These are phyloP conservation scores for Scaptomyza parva DNA, from an alignment of 2,888 invertebrate genomes.

Conservation along the genomic window DNA sequence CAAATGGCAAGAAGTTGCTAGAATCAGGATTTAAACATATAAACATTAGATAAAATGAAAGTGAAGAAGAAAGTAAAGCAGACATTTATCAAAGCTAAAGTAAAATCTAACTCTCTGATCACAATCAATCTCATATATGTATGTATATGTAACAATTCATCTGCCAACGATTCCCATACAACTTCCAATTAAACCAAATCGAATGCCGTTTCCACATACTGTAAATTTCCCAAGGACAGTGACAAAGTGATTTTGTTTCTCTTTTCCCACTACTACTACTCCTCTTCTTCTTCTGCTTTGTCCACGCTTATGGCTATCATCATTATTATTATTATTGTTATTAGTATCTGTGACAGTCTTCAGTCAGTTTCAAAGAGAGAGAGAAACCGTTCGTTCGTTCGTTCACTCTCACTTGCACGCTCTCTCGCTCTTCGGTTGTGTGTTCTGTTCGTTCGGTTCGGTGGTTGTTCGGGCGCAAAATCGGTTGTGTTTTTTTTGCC, in stretches of 20 bases:
- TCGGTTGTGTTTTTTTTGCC: slow-evolving; percentile 14
- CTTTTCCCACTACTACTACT: not conserved
- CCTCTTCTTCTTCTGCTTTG: slow-evolving; percentile 1
- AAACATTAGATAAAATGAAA: too few species aligned
- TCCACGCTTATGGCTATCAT: slow-evolving; percentile 26
- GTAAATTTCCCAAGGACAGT: slow-evolving; percentile 15
- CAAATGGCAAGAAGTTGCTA: too few species aligned
- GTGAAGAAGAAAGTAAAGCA: too few species aligned
- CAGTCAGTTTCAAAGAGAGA: not conserved
- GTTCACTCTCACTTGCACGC: not conserved
- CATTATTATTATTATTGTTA: slow-evolving; percentile 17
- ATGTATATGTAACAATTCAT: too few species aligned
- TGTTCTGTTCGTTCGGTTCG: not conserved
- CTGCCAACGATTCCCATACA: not conserved
- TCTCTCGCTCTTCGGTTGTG: not conserved
- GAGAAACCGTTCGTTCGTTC: not conserved
- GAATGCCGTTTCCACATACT: slow-evolving; percentile 1
- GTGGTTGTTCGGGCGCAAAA: slow-evolving; percentile 47
- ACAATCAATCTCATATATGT: too few species aligned
- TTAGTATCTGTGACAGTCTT: slow-evolving; percentile 21
- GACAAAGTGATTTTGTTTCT: slow-evolving; percentile 28
- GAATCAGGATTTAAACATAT: too few species aligned
- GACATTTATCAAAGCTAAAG: too few species aligned
- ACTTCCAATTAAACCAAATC: slow-evolving; percentile 8
- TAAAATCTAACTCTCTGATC: too few species aligned